phyloP scores from a whole-genome alignment of 2,113 vertebrate species.

The Sminthopsis crassicaudata region DNA sequence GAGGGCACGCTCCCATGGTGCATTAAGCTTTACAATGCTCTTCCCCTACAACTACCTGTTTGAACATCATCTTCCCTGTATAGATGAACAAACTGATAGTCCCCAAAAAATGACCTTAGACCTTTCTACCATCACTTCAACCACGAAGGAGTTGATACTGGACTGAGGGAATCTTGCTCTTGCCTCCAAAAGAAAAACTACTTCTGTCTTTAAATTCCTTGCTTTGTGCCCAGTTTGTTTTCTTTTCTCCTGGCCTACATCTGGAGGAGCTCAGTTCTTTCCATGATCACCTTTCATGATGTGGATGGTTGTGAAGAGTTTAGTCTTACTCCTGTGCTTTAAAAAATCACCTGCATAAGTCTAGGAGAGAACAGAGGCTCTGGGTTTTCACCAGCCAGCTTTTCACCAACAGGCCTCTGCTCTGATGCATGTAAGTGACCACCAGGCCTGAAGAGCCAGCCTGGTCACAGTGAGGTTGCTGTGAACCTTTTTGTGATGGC shows the following conservation, averaged over 20 bases:
- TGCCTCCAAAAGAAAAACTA: not conserved
- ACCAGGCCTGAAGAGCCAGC: not conserved
- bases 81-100: not conserved
- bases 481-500: not conserved
- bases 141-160: not conserved
- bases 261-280: not conserved
- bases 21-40: not conserved
- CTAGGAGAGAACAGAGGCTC: not conserved
- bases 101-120: not conserved
- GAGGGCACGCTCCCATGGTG: not conserved
- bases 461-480: not conserved
- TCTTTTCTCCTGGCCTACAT: not conserved
- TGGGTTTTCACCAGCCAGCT: not conserved
- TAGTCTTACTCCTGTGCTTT: not conserved
- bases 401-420: not conserved
- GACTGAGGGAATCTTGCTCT: not conserved
- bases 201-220: not conserved
- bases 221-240: not conserved
- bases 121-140: not conserved
- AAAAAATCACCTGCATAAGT: not conserved
- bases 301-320: not conserved
- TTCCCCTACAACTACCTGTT: not conserved
- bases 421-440: not conserved
- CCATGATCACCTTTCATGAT: not conserved
- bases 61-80: not conserved